Evolutionary conservation across 2,113 vertebrate species (phyloP), one percentile per base, ranked within the genome.

Genomic region (Lanius ludovicianus): DNA sequence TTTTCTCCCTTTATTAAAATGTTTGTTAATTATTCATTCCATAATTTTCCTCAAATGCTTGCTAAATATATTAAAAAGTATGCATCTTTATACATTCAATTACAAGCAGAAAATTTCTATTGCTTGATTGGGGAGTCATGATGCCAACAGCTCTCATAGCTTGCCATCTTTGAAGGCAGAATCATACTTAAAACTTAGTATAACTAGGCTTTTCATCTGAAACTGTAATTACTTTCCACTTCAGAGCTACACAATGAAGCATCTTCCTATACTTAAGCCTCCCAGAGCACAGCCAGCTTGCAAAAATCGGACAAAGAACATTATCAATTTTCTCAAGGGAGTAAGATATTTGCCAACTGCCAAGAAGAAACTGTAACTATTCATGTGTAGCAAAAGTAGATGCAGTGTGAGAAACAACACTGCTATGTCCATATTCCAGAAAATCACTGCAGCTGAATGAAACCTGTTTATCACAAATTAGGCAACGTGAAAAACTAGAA

Each of bases 161-260:
- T 7, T 25, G 68, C 73, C 50, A 95, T 85, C 64, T 96, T 74
- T 95, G 77, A 97, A 97, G 94, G 93, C 53, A 96, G 81, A 97
- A 70, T 95, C 68, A 52, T 84, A 93, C 90, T 97, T 96, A 97
- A 95, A 93, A 96, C 84, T 94, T 75, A 86, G 75, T 39, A 25
- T 84, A 96, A 95, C 79, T 81, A 96, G 85, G 87, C 93, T 96
- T 96, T 97, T 93, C 86, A 92, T 96, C 73, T 94, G 83, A 80
- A 31, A 90, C 80, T 80, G 80, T 95, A 97, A 98, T 95, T 97
- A 96, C 85, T 94, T 97, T 92, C 95, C 91, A 95, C 95, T 98
- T 97, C 82, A 95, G 57, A 96, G 85, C 63, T 67, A 95, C 39
- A 96, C 83, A 92, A 96, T 49, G 42, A 97, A 96, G 96, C 92